Conservation (phyloP, 2,113 vertebrate species). For the Aramus guarauna region DNA sequence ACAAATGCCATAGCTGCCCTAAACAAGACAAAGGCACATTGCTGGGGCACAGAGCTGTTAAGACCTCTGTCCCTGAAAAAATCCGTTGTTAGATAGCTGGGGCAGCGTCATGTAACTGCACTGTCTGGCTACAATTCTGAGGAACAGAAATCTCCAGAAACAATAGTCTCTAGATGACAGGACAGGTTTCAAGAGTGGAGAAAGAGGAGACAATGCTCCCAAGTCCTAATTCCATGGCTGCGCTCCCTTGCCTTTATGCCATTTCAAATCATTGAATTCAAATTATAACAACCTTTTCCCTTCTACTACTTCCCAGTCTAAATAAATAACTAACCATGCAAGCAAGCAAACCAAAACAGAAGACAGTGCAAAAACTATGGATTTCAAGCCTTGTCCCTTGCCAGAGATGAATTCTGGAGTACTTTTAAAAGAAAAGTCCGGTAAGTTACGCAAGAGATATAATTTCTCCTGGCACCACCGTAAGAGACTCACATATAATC, state of each 20-base stretch:
- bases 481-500: not conserved
- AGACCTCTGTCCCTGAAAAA: not conserved
- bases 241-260: not conserved
- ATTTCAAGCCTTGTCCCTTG: not conserved
- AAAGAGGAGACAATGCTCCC: not conserved
- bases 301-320: not conserved
- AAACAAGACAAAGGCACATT: not conserved
- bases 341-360: not conserved
- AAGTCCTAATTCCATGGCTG: fast-evolving
- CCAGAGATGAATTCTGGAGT: not conserved
- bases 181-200: not conserved
- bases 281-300: not conserved
- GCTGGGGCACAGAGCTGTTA: not conserved
- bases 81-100: not conserved
- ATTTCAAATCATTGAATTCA: not conserved
- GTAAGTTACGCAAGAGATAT: not conserved
- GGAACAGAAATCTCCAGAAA: not conserved
- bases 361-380: fast-evolving
- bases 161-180: not conserved
- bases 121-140: not conserved
- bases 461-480: not conserved
- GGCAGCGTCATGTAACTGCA: not conserved
- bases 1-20: not conserved
- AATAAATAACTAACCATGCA: not conserved
- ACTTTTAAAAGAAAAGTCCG: not conserved